phyloP scores from a whole-genome alignment of 2,113 vertebrate species.

The Leucopsar rothschildi region DNA sequence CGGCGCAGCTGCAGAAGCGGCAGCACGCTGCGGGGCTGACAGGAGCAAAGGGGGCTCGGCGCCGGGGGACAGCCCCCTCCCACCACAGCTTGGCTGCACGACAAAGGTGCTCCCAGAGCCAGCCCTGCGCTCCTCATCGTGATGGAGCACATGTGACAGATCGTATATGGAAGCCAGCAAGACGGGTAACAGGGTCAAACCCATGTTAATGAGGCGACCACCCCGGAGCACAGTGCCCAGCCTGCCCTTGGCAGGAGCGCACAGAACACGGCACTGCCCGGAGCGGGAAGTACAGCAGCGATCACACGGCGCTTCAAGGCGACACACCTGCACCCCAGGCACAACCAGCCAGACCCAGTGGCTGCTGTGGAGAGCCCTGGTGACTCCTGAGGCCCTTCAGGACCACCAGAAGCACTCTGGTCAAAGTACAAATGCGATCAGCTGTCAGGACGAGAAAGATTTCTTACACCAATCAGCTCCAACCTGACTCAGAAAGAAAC shows the following conservation, averaged over 20 bases:
- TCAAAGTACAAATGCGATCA: not conserved
- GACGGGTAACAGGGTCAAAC: not conserved
- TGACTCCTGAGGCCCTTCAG: not conserved
- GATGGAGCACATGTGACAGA: not conserved
- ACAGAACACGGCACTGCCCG: fast-evolving
- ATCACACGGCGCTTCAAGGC: not conserved
- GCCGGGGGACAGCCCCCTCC: too few relatives aligned
- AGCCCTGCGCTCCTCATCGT: not conserved
- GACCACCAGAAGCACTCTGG: not conserved
- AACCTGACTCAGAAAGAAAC: not conserved
- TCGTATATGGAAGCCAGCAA: not conserved
- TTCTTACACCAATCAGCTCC: not conserved
- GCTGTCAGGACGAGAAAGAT: not conserved
- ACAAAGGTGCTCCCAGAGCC: not conserved
- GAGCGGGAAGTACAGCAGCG: not conserved
- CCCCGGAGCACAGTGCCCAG: not conserved
- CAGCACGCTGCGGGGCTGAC: not conserved
- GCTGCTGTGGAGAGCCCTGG: not conserved
- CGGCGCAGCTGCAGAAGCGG: not conserved
- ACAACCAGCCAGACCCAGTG: not conserved
- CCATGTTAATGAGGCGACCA: not conserved
- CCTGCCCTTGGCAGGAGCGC: not conserved
- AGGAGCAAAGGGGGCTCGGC: not conserved
- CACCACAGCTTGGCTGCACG: not conserved
- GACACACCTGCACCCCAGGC: not conserved